These are phyloP conservation scores for Proterorhinus semilunaris DNA, from an alignment of 2,113 vertebrate species.

Conservation along the genomic window DNA sequence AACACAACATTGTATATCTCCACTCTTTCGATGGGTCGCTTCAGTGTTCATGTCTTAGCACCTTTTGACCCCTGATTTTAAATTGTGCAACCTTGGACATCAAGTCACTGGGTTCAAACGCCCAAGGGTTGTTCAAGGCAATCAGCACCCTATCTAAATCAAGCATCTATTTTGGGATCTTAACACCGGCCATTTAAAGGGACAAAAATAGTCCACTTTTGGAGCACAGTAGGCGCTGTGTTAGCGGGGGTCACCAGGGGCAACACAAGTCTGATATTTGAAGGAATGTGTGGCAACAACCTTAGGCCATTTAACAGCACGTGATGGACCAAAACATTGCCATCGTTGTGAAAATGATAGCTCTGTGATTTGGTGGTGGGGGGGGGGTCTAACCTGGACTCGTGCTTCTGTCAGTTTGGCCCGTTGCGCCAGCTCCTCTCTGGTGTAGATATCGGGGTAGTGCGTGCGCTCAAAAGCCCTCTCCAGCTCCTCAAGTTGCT, in stretches of 20 bases:
- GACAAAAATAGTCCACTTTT: conserved; percentile 43
- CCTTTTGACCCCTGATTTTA: conserved; percentile 47
- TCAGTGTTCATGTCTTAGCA: conserved; percentile 18
- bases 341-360: conserved; percentile 9
- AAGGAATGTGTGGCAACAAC: conserved; percentile 54
- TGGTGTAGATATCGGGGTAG: conserved; percentile 97
- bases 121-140: conserved; percentile 54
- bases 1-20: background rate
- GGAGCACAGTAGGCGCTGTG: conserved; percentile 43
- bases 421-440: conserved; percentile 96
- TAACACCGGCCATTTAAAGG: conserved; percentile 26
- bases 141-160: conserved; percentile 52
- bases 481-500: conserved; percentile 96
- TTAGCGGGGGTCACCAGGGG: conserved; percentile 20
- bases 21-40: conserved; percentile 3
- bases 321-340: conserved; percentile 30
- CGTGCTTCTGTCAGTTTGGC: conserved; percentile 97
- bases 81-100: conserved; percentile 60
- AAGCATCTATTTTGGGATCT: conserved; percentile 46
- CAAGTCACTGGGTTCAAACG: conserved; percentile 48
- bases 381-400: conserved; percentile 84
- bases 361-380: background rate
- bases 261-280: conserved; percentile 35
- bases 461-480: conserved; percentile 97
- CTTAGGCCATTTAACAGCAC: conserved; percentile 39